These are phyloP conservation scores for Salvelinus alpinus DNA, from an alignment of 2,113 vertebrate species.

Conservation along the genomic window DNA sequence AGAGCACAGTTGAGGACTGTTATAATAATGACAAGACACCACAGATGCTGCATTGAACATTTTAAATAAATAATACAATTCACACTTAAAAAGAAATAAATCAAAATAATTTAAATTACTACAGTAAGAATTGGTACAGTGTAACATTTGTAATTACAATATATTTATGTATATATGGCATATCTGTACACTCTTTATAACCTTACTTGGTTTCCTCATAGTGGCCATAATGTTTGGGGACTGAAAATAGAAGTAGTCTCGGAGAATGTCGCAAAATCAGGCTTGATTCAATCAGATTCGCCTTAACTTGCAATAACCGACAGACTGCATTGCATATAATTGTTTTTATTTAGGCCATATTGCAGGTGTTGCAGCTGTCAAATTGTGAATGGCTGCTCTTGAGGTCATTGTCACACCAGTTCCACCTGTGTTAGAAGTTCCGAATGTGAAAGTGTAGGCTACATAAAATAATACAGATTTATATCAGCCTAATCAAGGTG, in stretches of 20 bases:
- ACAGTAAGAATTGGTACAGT: slow-evolving; percentile 64
- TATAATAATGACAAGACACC: slow-evolving; percentile 48
- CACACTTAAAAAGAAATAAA: slow-evolving; percentile 62
- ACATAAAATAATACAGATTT: too few species aligned
- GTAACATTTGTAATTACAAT: slow-evolving; percentile 69
- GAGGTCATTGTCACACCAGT: not conserved
- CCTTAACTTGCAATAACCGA: not conserved
- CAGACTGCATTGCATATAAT: too few species aligned
- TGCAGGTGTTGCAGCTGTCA: not conserved
- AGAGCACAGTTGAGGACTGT: too few species aligned
- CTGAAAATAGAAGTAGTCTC: slow-evolving; percentile 12
- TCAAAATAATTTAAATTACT: slow-evolving; percentile 60
- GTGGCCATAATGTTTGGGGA: slow-evolving; percentile 30
- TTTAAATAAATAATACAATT: slow-evolving; percentile 72
- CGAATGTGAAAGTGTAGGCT: too few species aligned
- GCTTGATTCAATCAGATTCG: too few species aligned
- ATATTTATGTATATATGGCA: slow-evolving; percentile 67
- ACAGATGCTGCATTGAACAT: slow-evolving; percentile 51
- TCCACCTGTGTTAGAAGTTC: too few species aligned
- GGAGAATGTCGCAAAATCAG: not conserved
- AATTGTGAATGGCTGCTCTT: not conserved
- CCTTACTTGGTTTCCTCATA: slow-evolving; percentile 21
- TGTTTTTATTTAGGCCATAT: not conserved
- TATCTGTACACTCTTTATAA: slow-evolving; percentile 59
- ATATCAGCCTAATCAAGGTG: too few species aligned